These are phyloP conservation scores for Lagopus muta DNA, from an alignment of 2,113 vertebrate genomes.

Conservation along the genomic window DNA sequence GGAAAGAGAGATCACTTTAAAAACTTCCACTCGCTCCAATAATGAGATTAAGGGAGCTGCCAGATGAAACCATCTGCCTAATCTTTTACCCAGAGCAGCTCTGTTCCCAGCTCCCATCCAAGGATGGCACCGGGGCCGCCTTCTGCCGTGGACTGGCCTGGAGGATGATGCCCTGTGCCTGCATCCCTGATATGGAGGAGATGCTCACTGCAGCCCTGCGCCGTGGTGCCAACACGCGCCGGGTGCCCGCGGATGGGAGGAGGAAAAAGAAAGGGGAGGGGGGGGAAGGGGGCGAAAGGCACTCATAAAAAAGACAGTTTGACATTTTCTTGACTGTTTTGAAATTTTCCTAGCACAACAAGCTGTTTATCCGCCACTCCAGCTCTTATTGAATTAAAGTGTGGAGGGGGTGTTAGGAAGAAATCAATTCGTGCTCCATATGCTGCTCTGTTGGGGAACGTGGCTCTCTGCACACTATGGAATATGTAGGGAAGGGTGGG, in stretches of 20 bases:
- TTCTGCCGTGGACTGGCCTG: slow-evolving; percentile 6
- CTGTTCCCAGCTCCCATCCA: slow-evolving; percentile 32
- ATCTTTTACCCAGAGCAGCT: slow-evolving; percentile 31
- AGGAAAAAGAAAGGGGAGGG: rapidly evolving
- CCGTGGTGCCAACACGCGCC: rapidly evolving
- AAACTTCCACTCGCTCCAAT: slow-evolving; percentile 58
- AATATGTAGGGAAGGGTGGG: slow-evolving; percentile 79
- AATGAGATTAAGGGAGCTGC: slow-evolving; percentile 72
- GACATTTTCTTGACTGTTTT: slow-evolving; percentile 79
- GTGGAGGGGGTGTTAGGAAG: slow-evolving; percentile 69
- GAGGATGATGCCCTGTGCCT: neutral
- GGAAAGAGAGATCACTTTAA: slow-evolving; percentile 38
- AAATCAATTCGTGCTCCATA: slow-evolving; percentile 79
- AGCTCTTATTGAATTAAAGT: slow-evolving; percentile 81
- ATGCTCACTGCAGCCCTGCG: neutral
- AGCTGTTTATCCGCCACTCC: slow-evolving; percentile 78
- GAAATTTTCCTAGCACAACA: slow-evolving; percentile 79
- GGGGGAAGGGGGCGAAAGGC: neutral
- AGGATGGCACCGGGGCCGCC: slow-evolving; percentile 1
- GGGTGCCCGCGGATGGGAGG: neutral
- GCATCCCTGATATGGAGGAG: rapidly evolving
- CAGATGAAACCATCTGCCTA: slow-evolving; percentile 74
- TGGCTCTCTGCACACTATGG: slow-evolving; percentile 72
- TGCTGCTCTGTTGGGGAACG: slow-evolving; percentile 64
- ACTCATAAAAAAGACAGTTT: slow-evolving; percentile 70